Conservation (phyloP, 1,140 invertebrate species). For the Colletes gigas region DNA sequence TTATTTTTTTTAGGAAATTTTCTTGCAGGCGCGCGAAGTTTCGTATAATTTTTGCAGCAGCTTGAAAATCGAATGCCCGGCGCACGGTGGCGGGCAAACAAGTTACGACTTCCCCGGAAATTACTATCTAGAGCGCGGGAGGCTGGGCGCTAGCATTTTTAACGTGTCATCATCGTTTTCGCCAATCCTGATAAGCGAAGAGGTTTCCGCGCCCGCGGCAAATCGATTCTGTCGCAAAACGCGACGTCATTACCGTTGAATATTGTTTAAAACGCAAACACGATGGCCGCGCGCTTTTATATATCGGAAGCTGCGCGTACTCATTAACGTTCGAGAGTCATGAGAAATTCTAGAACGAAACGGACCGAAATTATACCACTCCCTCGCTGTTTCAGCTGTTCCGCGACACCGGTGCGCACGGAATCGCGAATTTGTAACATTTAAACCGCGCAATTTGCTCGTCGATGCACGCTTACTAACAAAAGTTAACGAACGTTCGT, state of each 20-base stretch:
- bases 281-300: neutral
- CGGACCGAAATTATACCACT: neutral
- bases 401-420: no score
- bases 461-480: no score
- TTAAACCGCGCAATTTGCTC: neutral
- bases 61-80: neutral
- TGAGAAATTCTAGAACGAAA: neutral
- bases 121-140: constrained; percentile 20
- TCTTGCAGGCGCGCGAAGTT: neutral
- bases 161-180: constrained; percentile 39
- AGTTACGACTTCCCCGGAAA: constrained; percentile 30
- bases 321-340: neutral
- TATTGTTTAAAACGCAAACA: constrained; percentile 38
- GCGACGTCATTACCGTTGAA: constrained; percentile 26
- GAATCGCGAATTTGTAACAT: neutral
- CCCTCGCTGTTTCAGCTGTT: neutral
- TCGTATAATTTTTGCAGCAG: neutral
- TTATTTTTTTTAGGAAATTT: neutral
- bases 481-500: no score
- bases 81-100: constrained; percentile 7
- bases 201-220: neutral
- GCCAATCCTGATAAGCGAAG: constrained; percentile 23
- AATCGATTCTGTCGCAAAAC: constrained; percentile 31
- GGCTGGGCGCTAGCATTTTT: constrained; percentile 20
- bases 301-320: no score